Evolutionary conservation across 1,140 invertebrate species (phyloP).

Genomic region (Musca domestica): DNA sequence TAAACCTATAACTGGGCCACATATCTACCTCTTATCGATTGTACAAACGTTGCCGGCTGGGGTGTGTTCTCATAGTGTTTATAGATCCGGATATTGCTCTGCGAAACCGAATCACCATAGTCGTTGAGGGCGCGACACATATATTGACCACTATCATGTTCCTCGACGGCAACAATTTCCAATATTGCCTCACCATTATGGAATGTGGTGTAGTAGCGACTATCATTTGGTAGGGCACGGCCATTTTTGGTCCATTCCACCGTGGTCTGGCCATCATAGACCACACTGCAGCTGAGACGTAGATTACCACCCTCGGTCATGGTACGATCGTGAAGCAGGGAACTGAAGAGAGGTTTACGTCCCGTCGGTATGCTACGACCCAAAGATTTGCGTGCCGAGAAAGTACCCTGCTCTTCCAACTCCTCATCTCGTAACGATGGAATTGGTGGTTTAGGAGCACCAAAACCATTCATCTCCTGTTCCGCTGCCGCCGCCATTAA

Average conservation of each 20-base stretch:
- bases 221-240: slow-evolving; percentile 57
- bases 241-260: slow-evolving; percentile 84
- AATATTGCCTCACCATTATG: slow-evolving; percentile 71
- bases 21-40: slow-evolving; percentile 66
- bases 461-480: background rate
- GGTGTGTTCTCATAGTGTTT: slow-evolving; percentile 67
- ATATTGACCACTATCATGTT: slow-evolving; percentile 71
- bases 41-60: slow-evolving; percentile 68
- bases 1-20: no score
- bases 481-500: slow-evolving; percentile 29
- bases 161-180: slow-evolving; percentile 66
- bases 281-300: slow-evolving; percentile 79
- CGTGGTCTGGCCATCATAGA: slow-evolving; percentile 73
- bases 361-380: slow-evolving; percentile 18
- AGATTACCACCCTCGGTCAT: slow-evolving; percentile 70
- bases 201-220: slow-evolving; percentile 60
- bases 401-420: background rate
- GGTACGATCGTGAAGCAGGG: slow-evolving; percentile 73
- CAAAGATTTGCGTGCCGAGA: slow-evolving; percentile 38
- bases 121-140: slow-evolving; percentile 72
- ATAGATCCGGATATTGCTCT: slow-evolving; percentile 70
- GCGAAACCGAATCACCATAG: slow-evolving; percentile 67
- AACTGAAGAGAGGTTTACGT: slow-evolving; percentile 76
- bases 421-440: background rate
- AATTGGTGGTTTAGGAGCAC: background rate